These are phyloP conservation scores for Daktulosphaira vitifoliae DNA, from an alignment of 1,140 invertebrate genomes.

Conservation along the genomic window DNA sequence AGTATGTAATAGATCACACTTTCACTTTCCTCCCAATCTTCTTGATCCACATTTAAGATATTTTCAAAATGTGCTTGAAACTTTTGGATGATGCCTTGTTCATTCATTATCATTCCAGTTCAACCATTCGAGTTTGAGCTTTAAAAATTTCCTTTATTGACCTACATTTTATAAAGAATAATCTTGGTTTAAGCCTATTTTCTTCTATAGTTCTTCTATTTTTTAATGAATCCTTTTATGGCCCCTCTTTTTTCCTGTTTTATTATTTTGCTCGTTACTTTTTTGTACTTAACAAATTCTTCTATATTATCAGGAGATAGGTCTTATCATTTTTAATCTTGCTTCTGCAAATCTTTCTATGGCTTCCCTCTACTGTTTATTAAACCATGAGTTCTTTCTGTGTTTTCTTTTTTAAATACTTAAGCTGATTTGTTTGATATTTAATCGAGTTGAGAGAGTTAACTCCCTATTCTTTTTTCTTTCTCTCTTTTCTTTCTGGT, in stretches of 20 bases:
- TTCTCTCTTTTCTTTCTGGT: too few relatives aligned
- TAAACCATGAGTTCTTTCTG: too few relatives aligned
- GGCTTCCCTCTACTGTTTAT: too few relatives aligned
- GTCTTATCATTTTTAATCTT: too few relatives aligned
- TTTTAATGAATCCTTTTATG: constrained; percentile 6
- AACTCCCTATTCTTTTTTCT: too few relatives aligned
- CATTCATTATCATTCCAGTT: neutral
- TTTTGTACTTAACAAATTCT: neutral
- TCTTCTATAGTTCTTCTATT: constrained; percentile 4
- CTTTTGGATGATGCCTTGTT: constrained; percentile 3
- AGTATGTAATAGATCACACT: too few relatives aligned
- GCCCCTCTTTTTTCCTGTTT: constrained; percentile 6
- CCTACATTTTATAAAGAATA: constrained; percentile 6
- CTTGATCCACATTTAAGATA: neutral
- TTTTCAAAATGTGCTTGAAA: constrained; percentile 17
- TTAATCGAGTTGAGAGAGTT: too few relatives aligned
- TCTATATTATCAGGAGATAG: constrained; percentile 1
- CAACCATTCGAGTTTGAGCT: neutral
- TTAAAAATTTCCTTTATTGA: constrained; percentile 8
- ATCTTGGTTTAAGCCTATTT: neutral
- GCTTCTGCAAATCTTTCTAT: too few relatives aligned
- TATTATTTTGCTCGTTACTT: neutral
- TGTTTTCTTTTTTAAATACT: too few relatives aligned
- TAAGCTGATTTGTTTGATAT: too few relatives aligned
- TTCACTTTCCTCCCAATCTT: neutral